Conservation (phyloP, 2,888 invertebrate species). For the Lepidocyrtinus sp. region DNA sequence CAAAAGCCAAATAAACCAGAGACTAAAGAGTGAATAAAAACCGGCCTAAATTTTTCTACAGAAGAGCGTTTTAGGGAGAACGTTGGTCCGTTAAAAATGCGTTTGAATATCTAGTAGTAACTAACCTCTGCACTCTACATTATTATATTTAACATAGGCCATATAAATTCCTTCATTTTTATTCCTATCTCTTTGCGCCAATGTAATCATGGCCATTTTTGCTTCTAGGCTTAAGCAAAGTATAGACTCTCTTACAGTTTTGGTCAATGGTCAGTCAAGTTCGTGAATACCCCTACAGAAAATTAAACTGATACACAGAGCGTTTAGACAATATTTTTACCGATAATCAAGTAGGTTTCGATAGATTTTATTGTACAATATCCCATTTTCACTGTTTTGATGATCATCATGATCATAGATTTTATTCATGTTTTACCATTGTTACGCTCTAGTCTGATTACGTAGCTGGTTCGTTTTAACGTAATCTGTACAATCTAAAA, state of each 20-base stretch:
- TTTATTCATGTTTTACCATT: no score
- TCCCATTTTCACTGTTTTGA: not conserved
- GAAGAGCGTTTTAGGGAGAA: not conserved
- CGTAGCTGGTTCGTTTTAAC: constrained; percentile 10
- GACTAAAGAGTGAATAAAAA: not conserved
- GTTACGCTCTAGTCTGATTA: not conserved
- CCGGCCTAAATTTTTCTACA: not conserved
- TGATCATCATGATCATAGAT: not conserved
- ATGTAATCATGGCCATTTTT: constrained; percentile 28
- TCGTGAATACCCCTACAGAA: not conserved
- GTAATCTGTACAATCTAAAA: constrained; percentile 4
- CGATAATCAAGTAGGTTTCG: constrained; percentile 25
- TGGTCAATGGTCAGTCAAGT: constrained; percentile 11
- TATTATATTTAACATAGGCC: no score
- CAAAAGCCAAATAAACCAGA: constrained; percentile 5
- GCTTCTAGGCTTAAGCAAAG: constrained; percentile 16
- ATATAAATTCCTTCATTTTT: not conserved
- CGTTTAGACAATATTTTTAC: constrained; percentile 30
- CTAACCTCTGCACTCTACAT: no score
- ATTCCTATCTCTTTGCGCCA: not conserved
- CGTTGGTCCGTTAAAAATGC: not conserved
- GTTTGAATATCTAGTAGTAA: no score
- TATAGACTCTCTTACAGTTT: not conserved
- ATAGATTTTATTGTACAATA: not conserved
- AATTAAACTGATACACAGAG: not conserved